Base-by-base conservation (phyloP, 2,113 vertebrate species). In the Ictidomys tridecemlineatus region DNA sequence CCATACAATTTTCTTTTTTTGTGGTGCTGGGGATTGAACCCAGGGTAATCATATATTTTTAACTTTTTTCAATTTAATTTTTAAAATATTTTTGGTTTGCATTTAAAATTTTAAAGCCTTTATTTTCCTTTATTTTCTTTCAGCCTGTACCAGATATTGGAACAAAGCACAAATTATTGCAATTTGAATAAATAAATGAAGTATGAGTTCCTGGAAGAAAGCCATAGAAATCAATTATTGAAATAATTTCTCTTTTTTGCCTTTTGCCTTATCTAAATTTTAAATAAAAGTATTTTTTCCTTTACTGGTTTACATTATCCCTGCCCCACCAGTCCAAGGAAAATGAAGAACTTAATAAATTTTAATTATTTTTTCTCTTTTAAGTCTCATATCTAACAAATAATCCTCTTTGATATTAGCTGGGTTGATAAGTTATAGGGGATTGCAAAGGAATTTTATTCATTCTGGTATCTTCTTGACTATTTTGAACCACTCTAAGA, bases 21-120 rank as follows among this genome's bases (percentile, higher is more conserved):
- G 48, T 13, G 48, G 48, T 51, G 48, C 12, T 51, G 48, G 48
- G 48, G 48, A 51, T 51, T 51, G 48, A 51, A 51, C 48, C 48
- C 48, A 51, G 48, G 48, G 48, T 51, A 51, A 51, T 13, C 48
- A 51, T 51, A 51, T 51, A 51, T 51, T 13, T 51, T 93, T 78
- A 9, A 61, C 32, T 89, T 34, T 4, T 80, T 80, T 86, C 30
- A 86, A 51, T 65, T 85, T 30, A 67, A 14, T 78, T 42, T 34
- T 67, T 9, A 0, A 9, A 45, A 45, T 8, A 8, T 24, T 34
- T 32, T 58, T 39, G n/a, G 4, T 87, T 86, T 34, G 56, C 72
- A 39, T 91, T 70, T 93, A 45, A 51, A 78, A 90, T 79, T 67
- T 61, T 89, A 88, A 95, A 92, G 8, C 51, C n/a, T 79, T 32